Evolutionary conservation across 2,113 vertebrate genomes (phyloP), one percentile per base, ranked within the genome.

Genomic region (Abramis brama): DNA sequence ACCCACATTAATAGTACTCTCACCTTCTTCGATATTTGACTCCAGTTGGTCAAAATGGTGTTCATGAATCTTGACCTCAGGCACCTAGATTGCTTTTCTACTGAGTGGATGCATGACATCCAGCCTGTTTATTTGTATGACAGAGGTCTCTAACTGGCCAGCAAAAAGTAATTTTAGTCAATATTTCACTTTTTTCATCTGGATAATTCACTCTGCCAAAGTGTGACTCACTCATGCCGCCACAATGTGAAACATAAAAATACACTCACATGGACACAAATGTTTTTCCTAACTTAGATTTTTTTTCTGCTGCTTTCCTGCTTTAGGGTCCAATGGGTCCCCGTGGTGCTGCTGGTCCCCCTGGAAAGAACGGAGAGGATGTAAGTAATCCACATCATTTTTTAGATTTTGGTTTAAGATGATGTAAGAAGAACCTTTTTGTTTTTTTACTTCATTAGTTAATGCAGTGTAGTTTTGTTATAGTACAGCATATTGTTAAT

Each of bases 281-380:
- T 15, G 25, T 39, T 10, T 50, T 83, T 12, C 55, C 64, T 82
- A 77, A 87, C 62, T 45, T 71, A 57, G 6, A 50, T 27, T 33
- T 77, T 55, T 47, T 82, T 64, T 15, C 2, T 30, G 8, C 4
- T 76, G 30, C 10, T 43, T 87, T 0, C 90, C 81, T 92, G 78
- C 74, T 92, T 79, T 88, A 99, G 98, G 98, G 98, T 93, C 84
- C 98, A 90, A 97, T 99, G 97, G 98, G 98, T 94, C 97, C 98
- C 88, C 98, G 98, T 86, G 98, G 98, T 86, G 74, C 97, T 0
- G 90, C 97, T 0, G 98, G 98, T 30, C 94, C 97, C 66, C 94
- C 97, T 94, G 98, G 98, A 92, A 99, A 99, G 97, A 99, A 99
- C 0, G 98, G 98, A 95, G 98, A 99, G 92, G 98, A 99, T 55